These are phyloP conservation scores for Schizothorax lantsangensis DNA, from an alignment of 2,797 vertebrate species.

Conservation along the genomic window DNA sequence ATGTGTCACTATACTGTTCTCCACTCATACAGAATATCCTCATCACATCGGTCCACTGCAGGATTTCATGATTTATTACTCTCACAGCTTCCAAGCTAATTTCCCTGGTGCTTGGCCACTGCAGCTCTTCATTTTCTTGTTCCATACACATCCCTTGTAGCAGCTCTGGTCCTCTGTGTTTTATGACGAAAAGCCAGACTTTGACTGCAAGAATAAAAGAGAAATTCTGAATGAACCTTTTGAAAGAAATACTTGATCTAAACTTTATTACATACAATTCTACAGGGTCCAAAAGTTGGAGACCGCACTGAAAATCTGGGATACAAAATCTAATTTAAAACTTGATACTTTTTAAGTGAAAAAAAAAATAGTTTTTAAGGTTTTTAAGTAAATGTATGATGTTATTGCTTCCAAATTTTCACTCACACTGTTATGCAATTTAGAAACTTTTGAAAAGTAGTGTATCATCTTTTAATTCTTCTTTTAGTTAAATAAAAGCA, in stretches of 20 bases:
- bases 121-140: conserved; percentile 4
- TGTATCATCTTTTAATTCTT: neutral
- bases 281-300: neutral
- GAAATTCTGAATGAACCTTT: neutral
- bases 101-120: neutral
- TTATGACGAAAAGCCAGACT: neutral
- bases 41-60: neutral
- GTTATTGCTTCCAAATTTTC: neutral
- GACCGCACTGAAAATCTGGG: neutral
- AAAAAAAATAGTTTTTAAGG: neutral
- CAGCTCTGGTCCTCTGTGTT: neutral
- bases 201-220: conserved; percentile 8
- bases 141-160: neutral
- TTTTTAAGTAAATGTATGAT: neutral
- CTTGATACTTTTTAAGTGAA: neutral
- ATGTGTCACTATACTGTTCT: neutral
- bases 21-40: conserved; percentile 24
- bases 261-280: neutral
- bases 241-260: conserved; percentile 9
- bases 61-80: conserved; percentile 35
- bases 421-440: neutral
- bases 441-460: neutral
- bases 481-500: neutral
- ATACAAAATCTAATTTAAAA: neutral
- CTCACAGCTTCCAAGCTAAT: conserved; percentile 22